Evolutionary conservation across 1,140 invertebrate genomes (phyloP).

Genomic region (Scaptomyza pallida): DNA sequence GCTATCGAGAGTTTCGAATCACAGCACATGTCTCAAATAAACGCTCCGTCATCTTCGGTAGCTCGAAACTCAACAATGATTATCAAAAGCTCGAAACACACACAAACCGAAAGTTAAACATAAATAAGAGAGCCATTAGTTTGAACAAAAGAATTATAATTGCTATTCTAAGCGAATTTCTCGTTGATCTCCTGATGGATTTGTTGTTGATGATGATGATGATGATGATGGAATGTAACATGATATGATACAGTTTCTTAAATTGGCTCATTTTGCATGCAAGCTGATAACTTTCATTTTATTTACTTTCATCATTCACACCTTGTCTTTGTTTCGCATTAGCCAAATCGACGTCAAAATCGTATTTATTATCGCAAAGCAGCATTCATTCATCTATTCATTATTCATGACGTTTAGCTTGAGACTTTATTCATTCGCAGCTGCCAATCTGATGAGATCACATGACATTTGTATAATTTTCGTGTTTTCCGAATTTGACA

Average conservation of each 20-base stretch:
- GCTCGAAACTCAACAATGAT: constrained; percentile 15
- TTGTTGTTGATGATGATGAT: background rate
- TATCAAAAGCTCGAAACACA: constrained; percentile 38
- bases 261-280: constrained; percentile 39
- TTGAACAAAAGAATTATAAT: constrained; percentile 76
- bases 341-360: constrained; percentile 50
- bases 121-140: constrained; percentile 69
- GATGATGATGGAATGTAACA: background rate
- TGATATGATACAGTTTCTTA: constrained; percentile 51
- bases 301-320: constrained; percentile 76
- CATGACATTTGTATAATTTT: background rate
- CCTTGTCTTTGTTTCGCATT: constrained; percentile 54
- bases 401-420: constrained; percentile 40
- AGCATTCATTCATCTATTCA: constrained; percentile 40
- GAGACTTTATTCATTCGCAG: background rate
- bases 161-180: constrained; percentile 42
- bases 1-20: constrained; percentile 42
- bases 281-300: constrained; percentile 68
- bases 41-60: constrained; percentile 21
- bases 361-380: constrained; percentile 27
- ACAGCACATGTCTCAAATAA: constrained; percentile 21
- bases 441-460: constrained; percentile 30
- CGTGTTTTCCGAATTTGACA: constrained; percentile 6
- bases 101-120: constrained; percentile 58
- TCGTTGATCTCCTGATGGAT: constrained; percentile 22